Base-by-base conservation (phyloP, 2,888 invertebrate genomes). In the Isoperla grammatica region DNA sequence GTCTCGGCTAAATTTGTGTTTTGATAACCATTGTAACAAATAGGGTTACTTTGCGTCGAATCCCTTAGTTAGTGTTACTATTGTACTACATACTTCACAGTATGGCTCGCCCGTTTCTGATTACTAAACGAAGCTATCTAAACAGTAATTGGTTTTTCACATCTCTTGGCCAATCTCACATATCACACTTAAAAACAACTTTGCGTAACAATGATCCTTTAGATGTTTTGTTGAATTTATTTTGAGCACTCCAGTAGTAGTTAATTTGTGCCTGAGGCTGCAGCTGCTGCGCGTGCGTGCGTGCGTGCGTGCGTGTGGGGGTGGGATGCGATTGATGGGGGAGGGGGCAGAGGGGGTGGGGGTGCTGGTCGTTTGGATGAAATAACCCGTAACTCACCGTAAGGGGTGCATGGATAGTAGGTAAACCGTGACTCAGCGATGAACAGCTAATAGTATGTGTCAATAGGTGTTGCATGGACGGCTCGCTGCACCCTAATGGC, bases 361-460 rank as follows among this genome's bases (percentile, higher is more conserved):
- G 15, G 42, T 5, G 22, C n/a, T n/a, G 20, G 19, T 19, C 11
- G 53, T 17, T 19, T 37, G 37, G 15, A 13, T 12, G n/a, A 37
- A 53, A 53, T 53, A 53, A 39, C 53, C 39, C 4, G 39, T 37
- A 53, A 50, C 23, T 50, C 49, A 50, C 35, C 23, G 13, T 29
- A 29, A 23, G 49, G 49, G 49, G 49, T 50, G 49, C 22, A 22
- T 50, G 8, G 29, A 13, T 29, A 23, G 15, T 13, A 50, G 49
- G 49, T 50, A 50, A 29, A 50, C 15, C 49, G 29, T 50, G 49
- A 50, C 49, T 50, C 49, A 50, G 49, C 49, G 12, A 8, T 35
- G 15, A 29, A 50, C 35, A 13, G 49, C 49, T n/a, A 23, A 50
- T 50, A 35, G 49, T 22, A 22, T 50, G 17, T 50, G 49, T 50